Percentiles rank a stretch among this genome's conserved stretches.
These are phyloP conservation scores for Hirtodrosophila duncani DNA, from an alignment of 2,888 invertebrate genomes.

Conservation along the genomic window DNA sequence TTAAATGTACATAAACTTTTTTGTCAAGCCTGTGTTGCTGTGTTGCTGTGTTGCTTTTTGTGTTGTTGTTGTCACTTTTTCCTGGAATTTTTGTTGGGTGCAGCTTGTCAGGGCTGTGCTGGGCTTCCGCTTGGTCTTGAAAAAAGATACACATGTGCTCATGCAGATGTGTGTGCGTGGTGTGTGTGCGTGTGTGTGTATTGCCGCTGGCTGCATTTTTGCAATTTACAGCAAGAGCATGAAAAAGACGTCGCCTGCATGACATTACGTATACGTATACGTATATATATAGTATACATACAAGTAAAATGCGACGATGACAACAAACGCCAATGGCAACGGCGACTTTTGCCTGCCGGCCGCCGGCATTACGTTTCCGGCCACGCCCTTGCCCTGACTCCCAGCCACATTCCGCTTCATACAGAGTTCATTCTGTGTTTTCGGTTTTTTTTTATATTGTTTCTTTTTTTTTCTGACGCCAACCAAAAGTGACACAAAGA, in stretches of 20 bases:
- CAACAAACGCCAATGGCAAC: conserved; percentile 37
- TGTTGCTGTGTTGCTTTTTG: conserved; percentile 23
- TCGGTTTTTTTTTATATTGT: conserved; percentile 3
- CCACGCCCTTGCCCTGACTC: conserved; percentile 1
- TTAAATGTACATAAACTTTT: conserved; percentile 65
- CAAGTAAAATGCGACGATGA: conserved; percentile 59
- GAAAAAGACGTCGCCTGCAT: conserved; percentile 69
- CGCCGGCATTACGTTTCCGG: conserved; percentile 47
- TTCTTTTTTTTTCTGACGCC: conserved; percentile 15
- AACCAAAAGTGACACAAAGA: conserved; percentile 53
- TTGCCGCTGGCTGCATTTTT: conserved; percentile 54
- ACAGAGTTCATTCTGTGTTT: conserved; percentile 20
- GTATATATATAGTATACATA: too few species aligned
- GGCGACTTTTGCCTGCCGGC: conserved; percentile 52
- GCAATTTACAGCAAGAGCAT: conserved; percentile 59
- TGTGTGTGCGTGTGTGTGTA: conserved; percentile 27
- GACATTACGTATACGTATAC: too few species aligned
- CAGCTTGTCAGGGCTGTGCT: conserved; percentile 43
- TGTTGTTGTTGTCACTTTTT: conserved; percentile 9
- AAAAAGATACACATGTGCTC: conserved; percentile 46
- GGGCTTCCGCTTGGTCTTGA: conserved; percentile 64
- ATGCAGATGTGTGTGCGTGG: conserved; percentile 24
- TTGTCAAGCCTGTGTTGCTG: conserved; percentile 27
- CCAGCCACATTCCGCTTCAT: background rate
- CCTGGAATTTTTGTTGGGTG: conserved; percentile 21